Evolutionary conservation across 2,888 invertebrate genomes (phyloP).

Genomic region (Papilio protenor): DNA sequence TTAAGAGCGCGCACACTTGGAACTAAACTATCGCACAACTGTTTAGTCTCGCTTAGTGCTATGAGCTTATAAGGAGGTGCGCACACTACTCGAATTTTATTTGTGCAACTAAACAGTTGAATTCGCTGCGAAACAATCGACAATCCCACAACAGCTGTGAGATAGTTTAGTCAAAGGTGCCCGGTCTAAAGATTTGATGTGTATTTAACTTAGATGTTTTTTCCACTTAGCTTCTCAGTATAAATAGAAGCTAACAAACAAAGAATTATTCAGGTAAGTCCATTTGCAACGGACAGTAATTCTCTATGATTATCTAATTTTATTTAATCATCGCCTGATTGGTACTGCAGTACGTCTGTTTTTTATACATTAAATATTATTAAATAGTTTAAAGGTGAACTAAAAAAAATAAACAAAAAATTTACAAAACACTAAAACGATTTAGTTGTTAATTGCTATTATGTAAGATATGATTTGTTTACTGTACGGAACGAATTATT

Average conservation of each 20-base stretch:
- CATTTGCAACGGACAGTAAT: constrained; percentile 21
- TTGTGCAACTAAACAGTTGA: too few relatives aligned
- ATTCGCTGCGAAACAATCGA: too few relatives aligned
- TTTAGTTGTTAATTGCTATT: constrained; percentile 7
- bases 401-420: constrained; percentile 1
- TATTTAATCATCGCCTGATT: constrained; percentile 14
- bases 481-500: not conserved
- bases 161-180: too few relatives aligned
- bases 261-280: not conserved
- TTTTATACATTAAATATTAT: constrained; percentile 7
- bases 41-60: too few relatives aligned
- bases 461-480: not conserved
- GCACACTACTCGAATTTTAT: too few relatives aligned
- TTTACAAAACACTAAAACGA: constrained; percentile 1
- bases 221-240: not conserved
- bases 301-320: constrained; percentile 15
- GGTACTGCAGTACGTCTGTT: not conserved
- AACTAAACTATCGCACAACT: too few relatives aligned
- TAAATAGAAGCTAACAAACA: not conserved
- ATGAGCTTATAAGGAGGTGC: too few relatives aligned
- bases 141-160: too few relatives aligned
- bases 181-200: too few relatives aligned
- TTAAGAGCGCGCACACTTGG: too few relatives aligned
- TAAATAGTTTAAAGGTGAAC: not conserved
- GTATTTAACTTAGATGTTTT: not conserved